Base-by-base conservation (phyloP, 2,888 invertebrate species). In the Clivina fossor region DNA sequence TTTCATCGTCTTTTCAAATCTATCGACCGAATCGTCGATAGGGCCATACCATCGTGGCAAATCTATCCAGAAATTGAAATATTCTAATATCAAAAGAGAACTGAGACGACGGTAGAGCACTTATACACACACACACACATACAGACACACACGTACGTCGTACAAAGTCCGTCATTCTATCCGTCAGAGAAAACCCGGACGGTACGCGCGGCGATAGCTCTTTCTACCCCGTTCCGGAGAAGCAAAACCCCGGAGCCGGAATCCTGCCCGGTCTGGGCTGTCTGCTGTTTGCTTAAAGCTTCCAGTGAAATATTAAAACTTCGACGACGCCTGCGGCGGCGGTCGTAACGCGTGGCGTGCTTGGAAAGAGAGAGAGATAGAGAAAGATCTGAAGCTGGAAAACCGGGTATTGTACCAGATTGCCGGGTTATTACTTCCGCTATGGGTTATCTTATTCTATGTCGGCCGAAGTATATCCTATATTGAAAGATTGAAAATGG, bases 1-100 rank as follows among this genome's bases (percentile, higher is more conserved):
- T n/a, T n/a, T n/a, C n/a, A n/a, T n/a, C n/a, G n/a, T n/a, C n/a
- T n/a, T n/a, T n/a, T n/a, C n/a, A n/a, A n/a, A n/a, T n/a, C n/a
- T n/a, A n/a, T n/a, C n/a, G n/a, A n/a, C n/a, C n/a, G n/a, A n/a
- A n/a, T n/a, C n/a, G n/a, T n/a, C n/a, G n/a, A n/a, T n/a, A n/a
- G n/a, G n/a, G n/a, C n/a, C 4, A 30, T 30, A 30, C 30, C 11
- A 3, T 30, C n/a, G 3, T 2, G 58, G 56, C 60, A 69, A 70
- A 71, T 70, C 71, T 69, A 70, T 63, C 65, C 68, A 71, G 69
- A n/a, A n/a, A 72, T 72, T 72, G 72, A 68, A 72, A 72, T 72
- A 72, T 72, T 72, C 71, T 71, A 71, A 72, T 72, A 72, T 72
- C 68, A 68, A 65, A 59, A 64, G 64, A n/a, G 43, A n/a, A n/a